Evolutionary conservation across 2,797 vertebrate species (phyloP), one percentile per base, ranked within the genome.

Genomic region (Notamacropus eugenii): DNA sequence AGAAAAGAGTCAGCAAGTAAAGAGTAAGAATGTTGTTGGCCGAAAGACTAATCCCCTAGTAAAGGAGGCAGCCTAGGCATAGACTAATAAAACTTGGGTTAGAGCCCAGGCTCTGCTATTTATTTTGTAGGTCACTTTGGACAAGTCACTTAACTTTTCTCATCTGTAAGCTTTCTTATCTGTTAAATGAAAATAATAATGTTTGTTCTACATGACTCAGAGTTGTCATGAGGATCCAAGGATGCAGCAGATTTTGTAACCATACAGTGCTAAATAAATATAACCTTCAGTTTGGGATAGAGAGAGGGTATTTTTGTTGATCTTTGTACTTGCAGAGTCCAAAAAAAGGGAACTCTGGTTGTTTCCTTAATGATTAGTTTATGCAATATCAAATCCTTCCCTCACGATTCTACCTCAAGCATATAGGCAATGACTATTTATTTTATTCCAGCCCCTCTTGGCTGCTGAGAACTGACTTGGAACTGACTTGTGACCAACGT

Each of bases 51-150:
- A 27, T 22, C 9, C n/a, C 22, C 27, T 58, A 27, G 27, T 52
- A 12, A 19, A 92, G 0, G 40, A 92, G 0, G 0, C 10, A 28
- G 0, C 10, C 13, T 3, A 31, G 1, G 14, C 31, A 22, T 24
- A 8, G 3, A 5, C 29, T 91, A n/a, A 91, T 91, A 22, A 3
- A 82, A 22, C n/a, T 9, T 82, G 19, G 46, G 40, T 24, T 82
- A 82, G 19, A 82, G n/a, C 74, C 6, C n/a, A 40, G 34, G 13
- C 34, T n/a, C 62, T 67, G 58, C 28, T 29, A 59, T 59, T 31
- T 31, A 62, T 62, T 62, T n/a, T 16, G 6, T 67, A 62, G 62
- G 34, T 29, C 59, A 62, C 59, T 13, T 62, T 62, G 59, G 31
- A 62, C 31, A 62, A 31, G 29, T 62, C 12, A n/a, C 62, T 34